A percentile compares a stretch with the other conserved stretches of the same genome.
phyloP scores from a whole-genome alignment of 2,113 vertebrate genomes.

The Catagonus wagneri region DNA sequence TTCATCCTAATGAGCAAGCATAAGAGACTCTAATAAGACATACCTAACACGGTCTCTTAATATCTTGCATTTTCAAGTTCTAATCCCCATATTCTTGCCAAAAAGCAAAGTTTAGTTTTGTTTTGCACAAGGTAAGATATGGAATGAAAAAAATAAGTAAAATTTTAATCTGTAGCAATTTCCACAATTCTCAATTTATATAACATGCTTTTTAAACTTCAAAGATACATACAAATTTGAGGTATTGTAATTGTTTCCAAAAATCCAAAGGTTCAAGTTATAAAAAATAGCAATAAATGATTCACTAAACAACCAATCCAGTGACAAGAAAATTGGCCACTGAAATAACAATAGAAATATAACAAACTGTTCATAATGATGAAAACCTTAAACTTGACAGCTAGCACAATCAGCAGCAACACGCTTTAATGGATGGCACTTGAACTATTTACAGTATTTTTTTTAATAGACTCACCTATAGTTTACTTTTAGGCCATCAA shows the following conservation, averaged over 20 bases:
- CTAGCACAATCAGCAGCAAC: neutral
- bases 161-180: neutral
- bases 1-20: neutral
- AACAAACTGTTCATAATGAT: neutral
- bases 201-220: neutral
- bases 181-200: neutral
- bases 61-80: neutral
- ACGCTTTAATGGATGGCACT: neutral
- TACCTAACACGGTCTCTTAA: neutral
- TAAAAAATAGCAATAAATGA: neutral
- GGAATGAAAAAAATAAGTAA: neutral
- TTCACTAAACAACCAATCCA: neutral
- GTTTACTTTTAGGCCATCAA: neutral
- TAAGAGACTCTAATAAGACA: conserved; percentile 7
- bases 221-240: neutral
- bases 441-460: neutral
- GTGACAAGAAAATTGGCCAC: neutral
- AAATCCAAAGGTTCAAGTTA: conserved; percentile 17
- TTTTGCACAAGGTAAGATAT: neutral
- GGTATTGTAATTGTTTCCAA: neutral
- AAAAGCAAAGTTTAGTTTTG: neutral
- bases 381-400: neutral
- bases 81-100: neutral
- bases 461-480: neutral
- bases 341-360: neutral